Base-by-base conservation (phyloP, 1,140 invertebrate genomes). In the Drosophila kepulauana region DNA sequence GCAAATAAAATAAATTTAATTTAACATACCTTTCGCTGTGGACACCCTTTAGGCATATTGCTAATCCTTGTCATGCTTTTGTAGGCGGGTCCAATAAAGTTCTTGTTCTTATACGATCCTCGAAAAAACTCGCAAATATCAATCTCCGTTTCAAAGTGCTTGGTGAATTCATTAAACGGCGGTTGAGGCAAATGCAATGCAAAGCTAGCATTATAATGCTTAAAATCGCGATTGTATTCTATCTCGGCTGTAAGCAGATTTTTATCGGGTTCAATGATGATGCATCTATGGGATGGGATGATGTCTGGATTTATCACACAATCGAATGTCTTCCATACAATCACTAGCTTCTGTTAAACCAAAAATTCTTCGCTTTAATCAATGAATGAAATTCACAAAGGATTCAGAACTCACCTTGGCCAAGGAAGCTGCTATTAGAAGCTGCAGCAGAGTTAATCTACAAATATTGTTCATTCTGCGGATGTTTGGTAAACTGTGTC, bases 21-120 rank as follows among this genome's bases (percentile, higher is more conserved):
- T 20, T 20, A 4, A 62, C 58, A n/a, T 1, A 75, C 73, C 61
- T 75, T 75, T n/a, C 10, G 43, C 13, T 63, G 58, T 11, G 73
- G 73, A 52, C 73, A 75, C 1, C 38, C 49, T 11, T 28, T 64
- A 25, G 67, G 59, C 13, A 63, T 20, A 30, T 73, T 73, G 16
- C 70, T 57, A 5, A 43, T 25, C 5, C 16, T 10, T 28, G 28
- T 6, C 20, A 49, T 28, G 11, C 20, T 49, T 28, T 28, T 25
- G 10, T 49, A 49, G 15, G 20, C 48, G 5, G 48, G 25, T 0
- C 48, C 16, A 10, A 25, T 7, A 11, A 11, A 28, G 20, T 25
- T 25, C 20, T 49, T 49, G 48, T 49, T 43, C 1, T 43, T 11
- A 49, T 49, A 28, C 4, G 48, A 8, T 25, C 48, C 48, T 5